A percentile compares a stretch with the other conserved stretches of the same genome.
phyloP scores from a whole-genome alignment of 2,888 invertebrate genomes.

The Entomobrya multifasciata region DNA sequence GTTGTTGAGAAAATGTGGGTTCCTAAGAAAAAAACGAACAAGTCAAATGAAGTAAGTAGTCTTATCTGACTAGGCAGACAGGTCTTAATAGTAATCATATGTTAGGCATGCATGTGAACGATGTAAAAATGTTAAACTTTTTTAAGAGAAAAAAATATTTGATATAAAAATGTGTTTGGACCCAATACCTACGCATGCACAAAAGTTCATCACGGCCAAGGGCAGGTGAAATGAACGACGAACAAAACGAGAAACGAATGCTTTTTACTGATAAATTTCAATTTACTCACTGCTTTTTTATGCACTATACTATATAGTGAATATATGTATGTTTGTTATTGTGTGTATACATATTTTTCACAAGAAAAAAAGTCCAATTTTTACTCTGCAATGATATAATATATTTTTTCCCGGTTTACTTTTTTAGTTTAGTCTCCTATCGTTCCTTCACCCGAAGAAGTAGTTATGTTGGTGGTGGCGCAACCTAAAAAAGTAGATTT shows the following conservation, averaged over 20 bases:
- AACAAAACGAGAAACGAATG: constrained; percentile 25
- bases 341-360: not conserved
- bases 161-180: constrained; percentile 5
- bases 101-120: no score
- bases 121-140: no score
- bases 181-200: constrained; percentile 12
- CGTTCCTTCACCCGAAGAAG: constrained; percentile 65
- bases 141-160: constrained; percentile 1
- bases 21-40: no score
- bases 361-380: no score
- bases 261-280: no score
- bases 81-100: constrained; percentile 39
- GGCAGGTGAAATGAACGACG: not conserved
- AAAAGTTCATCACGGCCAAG: constrained; percentile 64
- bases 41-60: no score
- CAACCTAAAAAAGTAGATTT: constrained; percentile 42
- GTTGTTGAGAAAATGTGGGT: not conserved
- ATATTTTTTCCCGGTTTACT: constrained; percentile 47
- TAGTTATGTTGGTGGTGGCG: no score
- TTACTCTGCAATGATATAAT: not conserved
- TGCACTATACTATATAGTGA: no score
- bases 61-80: constrained; percentile 27
- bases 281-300: no score
- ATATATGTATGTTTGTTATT: no score
- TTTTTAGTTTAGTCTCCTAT: constrained; percentile 45